Evolutionary conservation across 2,888 invertebrate species (phyloP).

Genomic region (Nasonia oneida): DNA sequence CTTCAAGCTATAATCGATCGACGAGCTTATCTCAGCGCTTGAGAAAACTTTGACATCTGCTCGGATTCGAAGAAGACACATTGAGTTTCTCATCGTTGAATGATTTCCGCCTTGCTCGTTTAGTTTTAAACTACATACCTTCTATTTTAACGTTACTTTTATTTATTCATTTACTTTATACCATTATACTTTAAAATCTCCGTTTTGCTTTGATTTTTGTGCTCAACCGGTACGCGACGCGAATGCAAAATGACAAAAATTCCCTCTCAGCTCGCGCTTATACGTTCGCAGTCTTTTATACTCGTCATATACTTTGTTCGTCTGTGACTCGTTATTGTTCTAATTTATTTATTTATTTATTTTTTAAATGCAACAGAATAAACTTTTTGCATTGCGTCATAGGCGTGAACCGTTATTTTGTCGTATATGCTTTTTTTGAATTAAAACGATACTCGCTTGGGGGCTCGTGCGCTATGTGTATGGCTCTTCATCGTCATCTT

Average conservation of each 20-base stretch:
- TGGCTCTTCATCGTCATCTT: neutral
- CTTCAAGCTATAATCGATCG: constrained; percentile 28
- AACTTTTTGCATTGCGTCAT: constrained; percentile 58
- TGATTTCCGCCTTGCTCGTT: constrained; percentile 56
- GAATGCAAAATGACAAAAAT: constrained; percentile 59
- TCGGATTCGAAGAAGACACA: constrained; percentile 61
- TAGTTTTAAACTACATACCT: constrained; percentile 51
- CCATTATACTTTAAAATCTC: constrained; percentile 41
- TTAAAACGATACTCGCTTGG: constrained; percentile 29
- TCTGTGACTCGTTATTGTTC: neutral
- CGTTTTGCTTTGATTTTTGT: constrained; percentile 60
- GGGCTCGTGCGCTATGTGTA: neutral
- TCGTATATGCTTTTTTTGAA: constrained; percentile 46
- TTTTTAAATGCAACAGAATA: constrained; percentile 30
- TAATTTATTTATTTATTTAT: constrained; percentile 36
- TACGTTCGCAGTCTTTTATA: constrained; percentile 15
- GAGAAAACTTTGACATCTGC: constrained; percentile 61
- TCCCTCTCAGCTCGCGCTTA: constrained; percentile 17
- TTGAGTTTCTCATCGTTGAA: constrained; percentile 63
- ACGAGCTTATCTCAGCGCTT: constrained; percentile 17
- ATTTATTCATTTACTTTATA: constrained; percentile 45
- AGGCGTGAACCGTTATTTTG: constrained; percentile 59
- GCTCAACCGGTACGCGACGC: constrained; percentile 61
- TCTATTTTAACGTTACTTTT: constrained; percentile 46
- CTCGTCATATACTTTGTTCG: neutral